Evolutionary conservation across 1,140 invertebrate genomes (phyloP), one percentile per base, ranked within the genome.

Genomic region (Littorina saxatilis): DNA sequence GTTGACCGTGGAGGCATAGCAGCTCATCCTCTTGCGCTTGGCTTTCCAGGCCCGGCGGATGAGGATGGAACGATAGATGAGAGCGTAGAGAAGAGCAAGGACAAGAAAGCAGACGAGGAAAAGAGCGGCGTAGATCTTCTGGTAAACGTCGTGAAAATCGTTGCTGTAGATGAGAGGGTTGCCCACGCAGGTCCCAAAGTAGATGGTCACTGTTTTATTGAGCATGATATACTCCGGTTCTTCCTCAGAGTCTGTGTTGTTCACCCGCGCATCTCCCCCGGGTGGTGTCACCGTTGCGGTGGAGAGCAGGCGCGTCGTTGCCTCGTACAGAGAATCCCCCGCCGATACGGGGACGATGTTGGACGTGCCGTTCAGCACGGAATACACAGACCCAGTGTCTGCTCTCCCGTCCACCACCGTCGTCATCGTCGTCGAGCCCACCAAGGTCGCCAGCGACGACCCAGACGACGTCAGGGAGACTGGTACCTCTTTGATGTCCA

Each of bases 11-110:
- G 73, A 82, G 37, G 81, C 52, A 47, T 86, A 84, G 47, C 82
- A 80, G 73, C 85, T 87, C 37, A 85, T 87, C 13, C 84, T 47
- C 52, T 86, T 85, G 27, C 88, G 61, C 37, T 85, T 87, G 58
- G 80, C 84, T n/a, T 82, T 79, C 82, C 85, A 87, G 11, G 83
- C 84, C 32, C 88, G 78, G n/a, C 90, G 77, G 9, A 85, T 83
- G 13, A 91, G 76, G 17, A 91, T 88, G 11, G 87, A 90, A 17
- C 86, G 80, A 72, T 89, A 90, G 35, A 90, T 90, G 20, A 90
- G 86, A 1, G 86, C 81, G 73, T 91, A 91, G 35, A 91, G 85
- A 40, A 90, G 79, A 29, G 88, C 87, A 1, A 90, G 85, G 32
- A 89, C 84, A 2, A 90, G 78, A 40, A 88, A 87, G 29, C 83